Evolutionary conservation across 2,888 invertebrate species (phyloP), one percentile per base, ranked within the genome.

Genomic region (Cephonodes hylas): DNA sequence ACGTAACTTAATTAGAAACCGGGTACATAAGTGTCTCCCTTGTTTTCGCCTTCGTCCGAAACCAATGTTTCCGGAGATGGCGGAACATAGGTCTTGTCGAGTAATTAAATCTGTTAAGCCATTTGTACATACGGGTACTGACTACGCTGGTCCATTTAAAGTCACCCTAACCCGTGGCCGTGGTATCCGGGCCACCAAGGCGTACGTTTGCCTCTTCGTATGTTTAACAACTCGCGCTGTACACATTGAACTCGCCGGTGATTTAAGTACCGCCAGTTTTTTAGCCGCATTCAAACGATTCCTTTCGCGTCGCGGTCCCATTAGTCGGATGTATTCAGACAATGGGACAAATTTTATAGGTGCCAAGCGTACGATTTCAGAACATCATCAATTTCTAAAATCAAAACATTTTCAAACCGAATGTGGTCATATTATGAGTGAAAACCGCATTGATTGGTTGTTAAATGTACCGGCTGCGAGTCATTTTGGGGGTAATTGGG

Each of bases 181-280:
- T 25, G 69, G 69, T 1, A 42, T 61, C 18, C 60, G 63, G 20
- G 20, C 65, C 1, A 58, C 31, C 4, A 70, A 72, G 15, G 65
- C 66, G 10, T 69, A 66, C 45, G 64, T 68, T 6, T 69, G 70
- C 25, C 22, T 68, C 3, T 69, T 70, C 46, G 46, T 69, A 7
- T 76, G 76, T 42, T 64, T 68, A 65, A 62, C 63, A 0, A 72
- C 72, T 0, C 69, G 70, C n/a, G 77, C 77, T 0, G 64, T 76
- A 0, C 77, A 76, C 48, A 31, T 80, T 0, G 79, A 81, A 58
- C 64, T 68, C 0, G 79, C 77, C 0, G 64, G 62, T 1, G 71
- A 71, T 8, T 58, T 81, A 0, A 69, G 71, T 1, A 66, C 75
- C 2, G 64, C 73, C 27, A 72, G 66, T 0, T 73, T 69, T 42